Evolutionary conservation across 2,113 vertebrate species (phyloP).

Genomic region (Sturnira hondurensis): DNA sequence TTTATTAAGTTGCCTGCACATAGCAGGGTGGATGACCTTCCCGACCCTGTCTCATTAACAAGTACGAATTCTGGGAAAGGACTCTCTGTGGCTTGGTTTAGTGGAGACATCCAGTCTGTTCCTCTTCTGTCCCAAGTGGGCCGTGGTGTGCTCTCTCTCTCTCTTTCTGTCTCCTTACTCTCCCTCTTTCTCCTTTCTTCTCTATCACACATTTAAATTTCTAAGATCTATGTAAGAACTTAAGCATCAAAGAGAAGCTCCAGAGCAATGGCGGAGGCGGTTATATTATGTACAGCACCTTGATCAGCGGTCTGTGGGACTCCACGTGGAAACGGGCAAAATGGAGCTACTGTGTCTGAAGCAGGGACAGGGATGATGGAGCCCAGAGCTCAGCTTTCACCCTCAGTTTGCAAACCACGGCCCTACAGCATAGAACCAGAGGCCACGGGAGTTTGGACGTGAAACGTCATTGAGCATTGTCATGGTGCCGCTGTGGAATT

Average conservation of each 20-base stretch:
- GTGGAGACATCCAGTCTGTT: slow-evolving; percentile 47
- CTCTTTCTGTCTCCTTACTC: neutral
- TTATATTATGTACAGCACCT: neutral
- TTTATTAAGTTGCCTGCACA: slow-evolving; percentile 6
- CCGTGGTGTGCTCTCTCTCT: neutral
- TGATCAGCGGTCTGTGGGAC: neutral
- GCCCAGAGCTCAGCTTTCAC: neutral
- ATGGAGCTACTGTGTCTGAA: neutral
- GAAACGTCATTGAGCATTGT: neutral
- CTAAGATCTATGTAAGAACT: neutral
- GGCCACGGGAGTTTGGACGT: neutral
- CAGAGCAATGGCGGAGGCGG: neutral
- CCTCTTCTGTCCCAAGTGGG: slow-evolving; percentile 43
- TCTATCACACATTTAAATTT: neutral
- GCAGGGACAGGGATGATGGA: neutral
- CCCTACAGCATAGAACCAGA: neutral
- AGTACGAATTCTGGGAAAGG: slow-evolving; percentile 39
- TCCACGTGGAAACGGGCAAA: neutral
- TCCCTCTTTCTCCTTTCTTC: neutral
- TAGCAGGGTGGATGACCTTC: neutral
- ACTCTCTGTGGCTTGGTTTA: slow-evolving; percentile 32
- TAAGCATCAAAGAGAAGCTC: neutral
- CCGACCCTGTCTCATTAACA: slow-evolving; percentile 52
- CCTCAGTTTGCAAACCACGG: neutral
- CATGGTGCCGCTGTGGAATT: neutral